Evolutionary conservation across 1,140 invertebrate genomes (phyloP).

Genomic region (Drosophila punjabiensis): DNA sequence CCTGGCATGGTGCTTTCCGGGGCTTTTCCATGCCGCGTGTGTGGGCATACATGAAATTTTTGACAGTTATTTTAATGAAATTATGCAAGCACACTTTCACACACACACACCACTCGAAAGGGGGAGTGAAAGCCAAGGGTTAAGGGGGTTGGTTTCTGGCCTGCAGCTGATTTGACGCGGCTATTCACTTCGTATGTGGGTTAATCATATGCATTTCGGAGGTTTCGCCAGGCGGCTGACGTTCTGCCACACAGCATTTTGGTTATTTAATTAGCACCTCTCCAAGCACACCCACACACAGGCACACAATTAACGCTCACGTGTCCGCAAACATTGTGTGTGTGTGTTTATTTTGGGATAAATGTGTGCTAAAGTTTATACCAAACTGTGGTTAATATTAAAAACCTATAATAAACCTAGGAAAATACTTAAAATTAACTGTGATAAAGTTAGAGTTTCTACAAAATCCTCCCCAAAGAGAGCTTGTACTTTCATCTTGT

Average conservation of each 20-base stretch:
- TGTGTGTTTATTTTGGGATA: neutral
- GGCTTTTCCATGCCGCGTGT: slow-evolving; percentile 29
- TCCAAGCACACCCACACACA: slow-evolving; percentile 4
- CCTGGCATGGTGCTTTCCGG: slow-evolving; percentile 11
- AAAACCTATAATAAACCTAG: neutral
- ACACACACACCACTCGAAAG: slow-evolving; percentile 65
- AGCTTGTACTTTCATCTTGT: neutral
- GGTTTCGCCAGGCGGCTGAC: slow-evolving; percentile 30
- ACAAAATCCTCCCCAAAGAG: neutral
- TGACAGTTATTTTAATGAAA: slow-evolving; percentile 84
- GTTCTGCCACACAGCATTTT: slow-evolving; percentile 56
- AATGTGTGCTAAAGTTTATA: slow-evolving; percentile 14
- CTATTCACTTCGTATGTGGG: slow-evolving; percentile 49
- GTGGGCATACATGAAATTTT: slow-evolving; percentile 75
- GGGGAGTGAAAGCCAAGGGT: neutral
- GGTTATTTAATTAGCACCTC: slow-evolving; percentile 70
- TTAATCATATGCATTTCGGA: slow-evolving; percentile 70
- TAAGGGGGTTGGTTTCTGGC: neutral
- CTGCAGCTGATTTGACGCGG: slow-evolving; percentile 31
- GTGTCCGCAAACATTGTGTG: slow-evolving; percentile 31
- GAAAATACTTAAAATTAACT: neutral
- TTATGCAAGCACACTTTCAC: slow-evolving; percentile 79
- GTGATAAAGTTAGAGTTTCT: neutral
- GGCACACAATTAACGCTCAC: slow-evolving; percentile 24
- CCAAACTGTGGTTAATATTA: neutral